phyloP scores from a whole-genome alignment of 2,797 vertebrate species.

The Percopsis omiscomaycus region DNA sequence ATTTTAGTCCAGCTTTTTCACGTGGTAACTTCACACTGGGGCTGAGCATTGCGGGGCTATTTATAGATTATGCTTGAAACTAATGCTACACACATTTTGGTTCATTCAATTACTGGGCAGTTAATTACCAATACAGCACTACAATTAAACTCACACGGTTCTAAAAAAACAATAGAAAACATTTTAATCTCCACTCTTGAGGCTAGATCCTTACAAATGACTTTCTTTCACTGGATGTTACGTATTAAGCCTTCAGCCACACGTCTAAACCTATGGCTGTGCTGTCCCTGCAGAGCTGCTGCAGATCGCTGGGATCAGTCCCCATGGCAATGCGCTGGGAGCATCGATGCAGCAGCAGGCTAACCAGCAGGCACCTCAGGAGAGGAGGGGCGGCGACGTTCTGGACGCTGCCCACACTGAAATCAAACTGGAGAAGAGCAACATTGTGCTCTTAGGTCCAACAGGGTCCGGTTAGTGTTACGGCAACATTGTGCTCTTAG shows the following conservation, averaged over 20 bases:
- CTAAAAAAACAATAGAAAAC: background rate
- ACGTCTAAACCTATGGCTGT: background rate
- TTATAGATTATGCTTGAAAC: slow-evolving; percentile 49
- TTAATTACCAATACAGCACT: background rate
- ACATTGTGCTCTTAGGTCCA: slow-evolving; percentile 95
- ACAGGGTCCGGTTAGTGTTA: slow-evolving; percentile 89
- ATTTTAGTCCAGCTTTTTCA: slow-evolving; percentile 35
- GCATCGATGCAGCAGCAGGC: slow-evolving; percentile 95
- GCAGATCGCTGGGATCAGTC: slow-evolving; percentile 96
- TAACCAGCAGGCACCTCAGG: slow-evolving; percentile 89
- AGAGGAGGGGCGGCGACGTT: slow-evolving; percentile 91
- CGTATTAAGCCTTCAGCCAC: background rate
- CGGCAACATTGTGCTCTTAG: background rate
- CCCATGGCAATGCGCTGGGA: slow-evolving; percentile 93
- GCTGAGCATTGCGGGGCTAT: slow-evolving; percentile 30
- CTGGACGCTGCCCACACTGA: slow-evolving; percentile 89
- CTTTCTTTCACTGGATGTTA: background rate
- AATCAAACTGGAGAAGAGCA: slow-evolving; percentile 98
- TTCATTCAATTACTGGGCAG: slow-evolving; percentile 2
- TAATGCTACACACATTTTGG: slow-evolving; percentile 15
- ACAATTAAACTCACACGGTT: background rate
- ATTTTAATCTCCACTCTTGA: background rate
- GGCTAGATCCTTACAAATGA: background rate
- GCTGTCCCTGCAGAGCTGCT: slow-evolving; percentile 83
- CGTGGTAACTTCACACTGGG: slow-evolving; percentile 39